A percentile compares a stretch with the other conserved stretches of the same genome.
Evolutionary conservation across 2,113 vertebrate species (phyloP).

Genomic region (Lagenorhynchus albirostris): DNA sequence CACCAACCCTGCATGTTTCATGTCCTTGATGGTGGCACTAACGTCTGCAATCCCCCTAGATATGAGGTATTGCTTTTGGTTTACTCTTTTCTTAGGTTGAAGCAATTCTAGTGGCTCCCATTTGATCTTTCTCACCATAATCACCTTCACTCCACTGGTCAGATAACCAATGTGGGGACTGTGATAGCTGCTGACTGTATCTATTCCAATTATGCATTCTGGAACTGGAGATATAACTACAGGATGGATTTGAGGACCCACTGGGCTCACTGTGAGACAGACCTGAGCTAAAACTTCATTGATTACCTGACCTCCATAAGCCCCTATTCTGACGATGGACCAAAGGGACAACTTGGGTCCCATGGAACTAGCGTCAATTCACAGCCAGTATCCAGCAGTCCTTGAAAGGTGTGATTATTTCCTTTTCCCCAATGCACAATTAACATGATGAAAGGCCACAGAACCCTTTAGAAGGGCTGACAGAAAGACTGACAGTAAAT

Average conservation of each 20-base stretch:
- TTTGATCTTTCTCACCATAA: not conserved
- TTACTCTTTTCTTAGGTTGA: not conserved
- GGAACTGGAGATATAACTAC: not conserved
- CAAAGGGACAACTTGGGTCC: not conserved
- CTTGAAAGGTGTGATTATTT: not conserved
- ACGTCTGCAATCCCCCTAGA: not conserved
- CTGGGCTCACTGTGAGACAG: not conserved
- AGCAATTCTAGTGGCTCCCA: not conserved
- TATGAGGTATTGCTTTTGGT: not conserved
- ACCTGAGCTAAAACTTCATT: not conserved
- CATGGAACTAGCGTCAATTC: not conserved
- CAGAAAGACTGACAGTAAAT: not conserved
- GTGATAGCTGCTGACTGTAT: not conserved
- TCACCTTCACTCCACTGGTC: not conserved
- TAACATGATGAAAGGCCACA: not conserved
- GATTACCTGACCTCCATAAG: not conserved
- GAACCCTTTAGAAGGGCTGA: not conserved
- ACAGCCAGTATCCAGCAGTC: not conserved
- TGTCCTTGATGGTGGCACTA: not conserved
- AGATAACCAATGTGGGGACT: not conserved
- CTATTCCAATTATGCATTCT: not conserved
- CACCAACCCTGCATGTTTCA: not conserved
- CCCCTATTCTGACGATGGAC: not conserved
- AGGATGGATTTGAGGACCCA: not conserved
- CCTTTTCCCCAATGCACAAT: not conserved